Conservation (phyloP, 2,888 invertebrate species). For the Sacculina carcini region DNA sequence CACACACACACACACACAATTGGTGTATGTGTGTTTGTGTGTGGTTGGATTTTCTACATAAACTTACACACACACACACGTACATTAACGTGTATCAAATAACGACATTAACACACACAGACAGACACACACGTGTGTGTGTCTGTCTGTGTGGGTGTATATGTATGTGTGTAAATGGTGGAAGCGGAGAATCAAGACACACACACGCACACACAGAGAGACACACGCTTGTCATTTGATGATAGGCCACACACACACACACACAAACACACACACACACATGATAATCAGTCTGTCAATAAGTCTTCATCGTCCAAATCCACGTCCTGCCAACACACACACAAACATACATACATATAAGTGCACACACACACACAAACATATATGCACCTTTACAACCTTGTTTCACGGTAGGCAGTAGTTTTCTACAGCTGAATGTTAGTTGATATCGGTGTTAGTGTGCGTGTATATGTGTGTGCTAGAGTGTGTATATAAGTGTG, state of each 20-base stretch:
- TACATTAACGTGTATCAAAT: not conserved
- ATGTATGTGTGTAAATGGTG: not conserved
- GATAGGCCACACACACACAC: not conserved
- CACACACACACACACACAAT: not conserved
- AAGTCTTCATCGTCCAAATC: not conserved
- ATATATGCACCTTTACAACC: constrained; percentile 4
- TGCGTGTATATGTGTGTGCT: not conserved
- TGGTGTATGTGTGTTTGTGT: not conserved
- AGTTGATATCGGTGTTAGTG: not conserved
- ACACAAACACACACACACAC: not conserved
- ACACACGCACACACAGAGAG: not conserved
- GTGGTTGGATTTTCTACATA: not conserved
- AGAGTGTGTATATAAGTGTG: not conserved
- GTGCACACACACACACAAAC: not conserved
- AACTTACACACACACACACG: not conserved
- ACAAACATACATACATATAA: constrained; percentile 5
- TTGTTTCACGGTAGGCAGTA: not conserved
- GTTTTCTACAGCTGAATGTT: not conserved
- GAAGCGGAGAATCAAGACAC: not conserved
- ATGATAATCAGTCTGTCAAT: not conserved
- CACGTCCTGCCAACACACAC: not conserved
- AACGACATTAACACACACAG: not conserved
- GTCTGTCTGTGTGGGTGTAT: constrained; percentile 15
- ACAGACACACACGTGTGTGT: constrained; percentile 1
- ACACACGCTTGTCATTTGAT: not conserved